These are phyloP conservation scores for Lethenteron reissneri DNA, from an alignment of 2,113 vertebrate species.

Conservation along the genomic window DNA sequence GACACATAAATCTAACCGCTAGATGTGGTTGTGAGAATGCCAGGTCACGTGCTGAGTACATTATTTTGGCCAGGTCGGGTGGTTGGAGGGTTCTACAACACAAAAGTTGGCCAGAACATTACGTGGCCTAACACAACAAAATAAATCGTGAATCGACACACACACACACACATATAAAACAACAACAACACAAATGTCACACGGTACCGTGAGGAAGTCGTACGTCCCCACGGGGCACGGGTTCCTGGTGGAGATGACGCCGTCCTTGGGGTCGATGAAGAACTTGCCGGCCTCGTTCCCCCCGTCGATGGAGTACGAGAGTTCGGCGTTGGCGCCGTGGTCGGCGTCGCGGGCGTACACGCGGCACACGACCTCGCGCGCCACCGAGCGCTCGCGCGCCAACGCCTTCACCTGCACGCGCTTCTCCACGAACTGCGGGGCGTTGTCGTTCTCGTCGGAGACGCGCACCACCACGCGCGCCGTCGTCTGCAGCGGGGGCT, in stretches of 20 bases:
- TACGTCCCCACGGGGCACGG: not conserved
- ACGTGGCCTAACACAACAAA: too few relatives aligned
- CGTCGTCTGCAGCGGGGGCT: not conserved
- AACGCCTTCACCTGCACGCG: not conserved
- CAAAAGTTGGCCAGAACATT: too few relatives aligned
- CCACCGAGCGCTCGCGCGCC: not conserved
- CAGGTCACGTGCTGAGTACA: too few relatives aligned
- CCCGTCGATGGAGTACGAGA: conserved; percentile 1
- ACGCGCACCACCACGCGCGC: conserved; percentile 4
- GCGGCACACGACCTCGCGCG: not conserved
- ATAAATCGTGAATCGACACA: too few relatives aligned
- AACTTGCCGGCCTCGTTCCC: conserved; percentile 3
- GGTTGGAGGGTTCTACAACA: too few relatives aligned
- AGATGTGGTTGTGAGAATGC: too few relatives aligned
- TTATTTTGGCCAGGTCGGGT: too few relatives aligned
- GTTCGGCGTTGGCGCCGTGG: conserved; percentile 4
- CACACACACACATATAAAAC: too few relatives aligned
- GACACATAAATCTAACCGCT: too few relatives aligned
- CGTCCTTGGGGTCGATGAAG: conserved; percentile 4
- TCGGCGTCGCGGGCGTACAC: conserved; percentile 3
- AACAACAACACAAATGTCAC: too few relatives aligned
- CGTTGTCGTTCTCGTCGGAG: conserved; percentile 2
- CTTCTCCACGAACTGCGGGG: not conserved
- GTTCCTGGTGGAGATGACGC: not conserved
- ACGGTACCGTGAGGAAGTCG: not conserved